phyloP scores from a whole-genome alignment of 2,888 invertebrate species.

The Creontiades dilutus region DNA sequence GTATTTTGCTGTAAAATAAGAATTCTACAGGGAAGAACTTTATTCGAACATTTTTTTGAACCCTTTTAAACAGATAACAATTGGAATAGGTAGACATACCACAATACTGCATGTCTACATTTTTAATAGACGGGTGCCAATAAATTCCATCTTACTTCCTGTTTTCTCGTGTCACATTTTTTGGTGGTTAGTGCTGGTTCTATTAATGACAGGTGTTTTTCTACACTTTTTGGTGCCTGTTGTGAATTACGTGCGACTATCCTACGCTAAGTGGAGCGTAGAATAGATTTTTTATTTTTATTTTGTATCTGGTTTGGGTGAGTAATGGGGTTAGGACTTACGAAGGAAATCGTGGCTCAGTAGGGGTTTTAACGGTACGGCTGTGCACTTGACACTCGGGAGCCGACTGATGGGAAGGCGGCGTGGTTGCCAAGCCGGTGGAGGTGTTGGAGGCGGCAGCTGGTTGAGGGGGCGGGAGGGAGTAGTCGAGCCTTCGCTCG shows the following conservation, averaged over 20 bases:
- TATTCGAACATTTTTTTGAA: no score
- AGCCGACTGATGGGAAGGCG: slow-evolving; percentile 56
- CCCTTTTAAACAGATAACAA: no score
- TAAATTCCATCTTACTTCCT: not conserved
- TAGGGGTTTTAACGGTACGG: slow-evolving; percentile 24
- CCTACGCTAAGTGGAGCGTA: not conserved
- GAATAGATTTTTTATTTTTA: not conserved
- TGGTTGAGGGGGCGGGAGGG: no score
- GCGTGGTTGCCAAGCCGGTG: slow-evolving; percentile 42
- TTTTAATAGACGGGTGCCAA: no score
- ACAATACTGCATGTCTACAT: no score
- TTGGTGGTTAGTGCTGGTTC: not conserved
- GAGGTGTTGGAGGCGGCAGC: slow-evolving; percentile 25
- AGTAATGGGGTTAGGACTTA: slow-evolving; percentile 33
- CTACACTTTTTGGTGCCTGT: slow-evolving; percentile 44
- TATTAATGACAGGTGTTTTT: not conserved
- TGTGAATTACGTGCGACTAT: not conserved
- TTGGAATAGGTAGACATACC: no score
- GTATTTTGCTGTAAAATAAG: no score
- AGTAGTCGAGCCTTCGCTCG: no score
- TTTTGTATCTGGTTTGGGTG: no score
- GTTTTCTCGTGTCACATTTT: not conserved
- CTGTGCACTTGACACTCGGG: slow-evolving; percentile 58
- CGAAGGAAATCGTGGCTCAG: slow-evolving; percentile 35
- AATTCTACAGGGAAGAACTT: no score